Percentiles rank a stretch among this genome's conserved stretches.
Conservation (phyloP, 1,140 invertebrate genomes). For the Drosophila tristis region DNA sequence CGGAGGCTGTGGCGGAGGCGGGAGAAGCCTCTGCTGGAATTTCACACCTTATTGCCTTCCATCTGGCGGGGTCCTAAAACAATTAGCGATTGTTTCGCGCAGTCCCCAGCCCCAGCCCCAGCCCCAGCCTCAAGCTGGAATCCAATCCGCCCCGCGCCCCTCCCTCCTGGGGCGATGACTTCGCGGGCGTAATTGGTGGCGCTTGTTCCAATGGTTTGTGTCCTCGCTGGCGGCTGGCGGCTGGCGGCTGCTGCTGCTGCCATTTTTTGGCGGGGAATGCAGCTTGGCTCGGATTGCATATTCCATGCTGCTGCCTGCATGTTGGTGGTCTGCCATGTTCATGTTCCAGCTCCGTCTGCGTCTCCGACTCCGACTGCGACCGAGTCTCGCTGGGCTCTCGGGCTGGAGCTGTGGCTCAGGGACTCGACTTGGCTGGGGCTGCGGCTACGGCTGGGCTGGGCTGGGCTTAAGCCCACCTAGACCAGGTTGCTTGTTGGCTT, state of each 20-base stretch:
- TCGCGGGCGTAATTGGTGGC: constrained; percentile 51
- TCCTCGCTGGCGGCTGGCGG: constrained; percentile 28
- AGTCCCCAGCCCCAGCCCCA: background rate
- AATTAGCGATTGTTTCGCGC: constrained; percentile 60
- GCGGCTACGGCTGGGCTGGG: no score
- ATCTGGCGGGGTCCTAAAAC: constrained; percentile 61
- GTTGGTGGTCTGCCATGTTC: constrained; percentile 13
- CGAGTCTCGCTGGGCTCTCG: constrained; percentile 28
- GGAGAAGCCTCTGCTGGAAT: constrained; percentile 57
- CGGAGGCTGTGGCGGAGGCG: background rate
- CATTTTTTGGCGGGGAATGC: constrained; percentile 32
- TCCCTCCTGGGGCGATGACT: background rate
- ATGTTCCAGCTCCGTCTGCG: background rate
- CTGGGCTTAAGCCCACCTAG: constrained; percentile 69
- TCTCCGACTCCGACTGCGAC: background rate
- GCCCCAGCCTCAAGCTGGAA: background rate
- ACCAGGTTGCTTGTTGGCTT: constrained; percentile 35
- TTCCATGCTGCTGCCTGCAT: constrained; percentile 37
- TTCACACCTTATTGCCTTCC: constrained; percentile 76
- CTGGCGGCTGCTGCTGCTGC: background rate
- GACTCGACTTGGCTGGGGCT: constrained; percentile 36
- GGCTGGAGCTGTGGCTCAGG: constrained; percentile 13
- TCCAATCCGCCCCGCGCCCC: constrained; percentile 6
- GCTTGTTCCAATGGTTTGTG: constrained; percentile 62
- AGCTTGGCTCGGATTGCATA: constrained; percentile 66